Base-by-base conservation (phyloP, 1,140 invertebrate species). In the Battus philenor region DNA sequence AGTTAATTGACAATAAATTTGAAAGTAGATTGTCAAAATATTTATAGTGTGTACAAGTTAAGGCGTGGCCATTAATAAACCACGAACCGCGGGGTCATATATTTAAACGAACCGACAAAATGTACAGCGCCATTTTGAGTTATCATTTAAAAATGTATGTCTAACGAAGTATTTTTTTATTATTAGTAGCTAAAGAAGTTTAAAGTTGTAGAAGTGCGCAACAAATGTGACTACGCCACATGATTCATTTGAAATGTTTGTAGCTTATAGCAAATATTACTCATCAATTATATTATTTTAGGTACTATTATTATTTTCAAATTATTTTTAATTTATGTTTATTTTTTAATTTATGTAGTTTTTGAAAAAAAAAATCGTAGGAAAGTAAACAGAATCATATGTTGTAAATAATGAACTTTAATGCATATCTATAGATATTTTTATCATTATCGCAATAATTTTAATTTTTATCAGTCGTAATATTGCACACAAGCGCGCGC, bases 91-190 rank as follows among this genome's bases (percentile, higher is more conserved):
- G 38, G n/a, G 38, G 24, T 17, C 38, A 41, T 41, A 41, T 41
- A 26, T 41, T 41, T 29, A 41, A 41, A 29, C 29, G 27, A 41
- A 41, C 38, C 38, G 38, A 4, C 38, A 26, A 41, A 41, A 29
- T 41, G 24, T 27, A 12, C 24, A 26, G 24, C 38, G 38, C 38
- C 38, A 41, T 41, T 41, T 41, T 41, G 38, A n/a, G n/a, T 29
- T 41, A 13, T 41, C 4, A 29, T 22, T 29, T 5, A 17, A 41
- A 29, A 41, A 41, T 26, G 26, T 12, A 27, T 4, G 8, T 27
- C 15, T 26, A n/a, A 12, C 3, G 20, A 3, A 12, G 7, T 1
- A 27, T 8, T 24, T 24, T 38, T 22, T 17, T 24, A 22, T 2
- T 34, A 34, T 17, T 34, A 7, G 5, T 17, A 20, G 1, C 11